Conservation (phyloP, 2,888 invertebrate genomes). For the Brachynemurus nebulosus region DNA sequence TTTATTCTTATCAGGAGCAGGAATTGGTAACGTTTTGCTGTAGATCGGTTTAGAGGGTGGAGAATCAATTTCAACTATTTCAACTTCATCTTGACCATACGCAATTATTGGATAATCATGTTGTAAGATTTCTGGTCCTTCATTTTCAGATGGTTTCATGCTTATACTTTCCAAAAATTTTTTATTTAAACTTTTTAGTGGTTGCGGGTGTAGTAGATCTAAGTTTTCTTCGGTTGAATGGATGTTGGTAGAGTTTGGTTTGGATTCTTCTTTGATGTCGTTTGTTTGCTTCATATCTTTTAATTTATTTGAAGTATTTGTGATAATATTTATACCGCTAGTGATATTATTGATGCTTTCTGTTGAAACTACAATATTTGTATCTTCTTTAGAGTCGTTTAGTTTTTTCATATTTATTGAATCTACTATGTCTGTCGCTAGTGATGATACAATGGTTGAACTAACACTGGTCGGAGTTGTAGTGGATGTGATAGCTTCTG, state of each 20-base stretch:
- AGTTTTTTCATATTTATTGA: not conserved
- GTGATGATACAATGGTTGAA: too few species aligned
- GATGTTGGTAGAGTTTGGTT: too few species aligned
- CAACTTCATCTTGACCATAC: conserved; percentile 32
- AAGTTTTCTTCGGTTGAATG: too few species aligned
- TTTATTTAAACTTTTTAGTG: conserved; percentile 2
- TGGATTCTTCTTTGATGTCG: too few species aligned
- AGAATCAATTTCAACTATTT: conserved; percentile 30
- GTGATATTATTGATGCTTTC: not conserved
- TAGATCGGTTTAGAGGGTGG: conserved; percentile 14
- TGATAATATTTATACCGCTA: not conserved
- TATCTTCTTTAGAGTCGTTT: not conserved
- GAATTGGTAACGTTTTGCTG: conserved; percentile 8
- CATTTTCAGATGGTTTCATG: conserved; percentile 19
- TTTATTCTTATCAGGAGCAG: conserved; percentile 19
- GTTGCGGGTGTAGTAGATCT: too few species aligned
- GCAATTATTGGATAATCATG: conserved; percentile 23
- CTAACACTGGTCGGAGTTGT: too few species aligned
- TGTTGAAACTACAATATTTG: not conserved
- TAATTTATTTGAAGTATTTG: too few species aligned
- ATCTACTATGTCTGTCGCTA: too few species aligned
- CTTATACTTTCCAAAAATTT: conserved; percentile 17
- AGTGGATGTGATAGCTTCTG: not conserved
- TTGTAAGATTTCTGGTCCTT: conserved; percentile 25
- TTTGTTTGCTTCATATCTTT: too few species aligned